phyloP scores from a whole-genome alignment of 2,888 invertebrate species.

The Plemyria rubiginata region DNA sequence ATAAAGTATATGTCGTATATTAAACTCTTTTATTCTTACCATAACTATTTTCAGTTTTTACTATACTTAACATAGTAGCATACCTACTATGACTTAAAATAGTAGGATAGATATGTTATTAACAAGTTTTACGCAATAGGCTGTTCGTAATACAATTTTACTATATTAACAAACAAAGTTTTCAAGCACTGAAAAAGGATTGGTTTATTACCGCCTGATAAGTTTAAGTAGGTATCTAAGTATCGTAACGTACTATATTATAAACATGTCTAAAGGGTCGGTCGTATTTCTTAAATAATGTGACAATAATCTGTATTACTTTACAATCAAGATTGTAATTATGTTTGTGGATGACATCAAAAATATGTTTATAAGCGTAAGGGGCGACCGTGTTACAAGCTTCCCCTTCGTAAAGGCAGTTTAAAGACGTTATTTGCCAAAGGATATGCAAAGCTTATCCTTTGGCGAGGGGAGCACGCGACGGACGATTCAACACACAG shows the following conservation, averaged over 20 bases:
- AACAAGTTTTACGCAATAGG: no score
- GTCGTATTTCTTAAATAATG: constrained; percentile 3
- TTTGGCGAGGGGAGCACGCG: constrained; percentile 22
- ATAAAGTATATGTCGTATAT: no score
- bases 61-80: no score
- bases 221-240: neutral
- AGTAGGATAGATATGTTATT: no score
- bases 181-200: neutral
- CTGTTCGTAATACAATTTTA: no score
- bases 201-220: neutral
- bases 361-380: constrained; percentile 6
- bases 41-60: no score
- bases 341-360: constrained; percentile 15
- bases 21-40: no score
- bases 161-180: neutral
- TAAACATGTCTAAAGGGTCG: neutral
- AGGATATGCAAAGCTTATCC: constrained; percentile 23
- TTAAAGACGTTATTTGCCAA: constrained; percentile 35
- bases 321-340: constrained; percentile 18
- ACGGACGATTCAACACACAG: constrained; percentile 17
- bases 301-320: constrained; percentile 1
- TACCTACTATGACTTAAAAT: no score
- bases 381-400: constrained; percentile 1
- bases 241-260: neutral
- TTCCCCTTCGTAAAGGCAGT: constrained; percentile 26